Evolutionary conservation across 2,113 vertebrate genomes (phyloP).

Genomic region (Rynchops niger): DNA sequence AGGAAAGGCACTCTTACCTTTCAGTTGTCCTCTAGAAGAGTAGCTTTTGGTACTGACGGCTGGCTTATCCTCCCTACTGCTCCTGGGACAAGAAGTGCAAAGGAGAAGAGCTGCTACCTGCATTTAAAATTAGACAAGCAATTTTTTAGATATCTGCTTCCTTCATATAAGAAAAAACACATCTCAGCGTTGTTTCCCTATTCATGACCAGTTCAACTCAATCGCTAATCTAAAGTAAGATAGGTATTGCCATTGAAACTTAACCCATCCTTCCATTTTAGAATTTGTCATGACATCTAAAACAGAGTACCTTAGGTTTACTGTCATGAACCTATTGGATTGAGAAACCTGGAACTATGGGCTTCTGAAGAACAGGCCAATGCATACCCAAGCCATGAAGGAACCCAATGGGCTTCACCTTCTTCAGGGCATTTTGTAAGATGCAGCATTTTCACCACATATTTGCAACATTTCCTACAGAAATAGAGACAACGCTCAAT

Average conservation of each 20-base stretch:
- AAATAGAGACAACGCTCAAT: background rate
- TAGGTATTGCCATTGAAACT: background rate
- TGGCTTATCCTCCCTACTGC: background rate
- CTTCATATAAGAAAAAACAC: rapidly evolving
- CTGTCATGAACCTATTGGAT: rapidly evolving
- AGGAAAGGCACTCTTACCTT: background rate
- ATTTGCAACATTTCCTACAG: background rate
- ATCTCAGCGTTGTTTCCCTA: background rate
- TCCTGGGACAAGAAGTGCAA: background rate
- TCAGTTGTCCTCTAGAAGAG: background rate
- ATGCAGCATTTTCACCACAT: background rate
- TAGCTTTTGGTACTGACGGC: background rate
- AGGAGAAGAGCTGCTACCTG: background rate
- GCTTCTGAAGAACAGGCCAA: background rate
- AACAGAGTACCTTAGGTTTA: background rate
- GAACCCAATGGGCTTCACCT: background rate
- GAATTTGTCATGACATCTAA: background rate
- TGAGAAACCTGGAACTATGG: background rate
- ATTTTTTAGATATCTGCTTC: background rate
- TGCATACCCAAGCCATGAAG: rapidly evolving
- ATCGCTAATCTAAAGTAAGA: background rate
- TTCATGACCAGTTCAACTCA: background rate
- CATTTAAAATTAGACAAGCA: background rate
- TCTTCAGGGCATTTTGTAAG: background rate
- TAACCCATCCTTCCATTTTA: background rate